Evolutionary conservation across 2,888 invertebrate genomes (phyloP), one percentile per base, ranked within the genome.

Genomic region (Ganaspis brasiliensis): DNA sequence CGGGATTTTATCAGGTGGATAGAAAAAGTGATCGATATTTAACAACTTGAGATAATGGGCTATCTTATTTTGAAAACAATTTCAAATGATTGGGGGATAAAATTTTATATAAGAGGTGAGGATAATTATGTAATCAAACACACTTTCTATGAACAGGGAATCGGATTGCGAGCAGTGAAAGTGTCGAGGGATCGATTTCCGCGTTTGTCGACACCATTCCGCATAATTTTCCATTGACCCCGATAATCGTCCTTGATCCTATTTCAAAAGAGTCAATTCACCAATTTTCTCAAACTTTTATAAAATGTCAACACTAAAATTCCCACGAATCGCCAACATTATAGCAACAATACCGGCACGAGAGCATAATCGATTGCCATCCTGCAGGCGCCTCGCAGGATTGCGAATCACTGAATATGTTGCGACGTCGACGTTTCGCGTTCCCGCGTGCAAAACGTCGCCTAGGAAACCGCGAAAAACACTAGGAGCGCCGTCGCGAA

Each of bases 191-290:
- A 61, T 61, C 61, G 61, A 61, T 61, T 61, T 61, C 37, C 19
- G 61, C 61, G 61, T 61, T 61, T 61, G 35, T 61, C 19, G 61
- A 37, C 61, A 61, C 61, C 61, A 61, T 61, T 61, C 61, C 61
- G 61, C 61, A 61, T 61, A 12, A 61, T 61, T 61, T 37, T 19
- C 61, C 61, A 37, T 35, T 37, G 61, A 61, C 35, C 61, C 21
- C 16, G 19, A 35, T 19, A 35, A 61, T 61, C 12, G 37, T 9
- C 37, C 61, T 61, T 61, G 61, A 61, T 35, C 16, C 61, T 37
- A 35, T 61, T 61, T 37, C 9, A 61, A 61, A 37, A 37, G 16
- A 52, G 37, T 61, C 19, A 12, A 10, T 61, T 61, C 19, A 37
- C n/a, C 4, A 37, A 37, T 35, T 21, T 61, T 10, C 19, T 2